phyloP scores from a whole-genome alignment of 2,888 invertebrate species.

The Aphidoletes aphidimyza region DNA sequence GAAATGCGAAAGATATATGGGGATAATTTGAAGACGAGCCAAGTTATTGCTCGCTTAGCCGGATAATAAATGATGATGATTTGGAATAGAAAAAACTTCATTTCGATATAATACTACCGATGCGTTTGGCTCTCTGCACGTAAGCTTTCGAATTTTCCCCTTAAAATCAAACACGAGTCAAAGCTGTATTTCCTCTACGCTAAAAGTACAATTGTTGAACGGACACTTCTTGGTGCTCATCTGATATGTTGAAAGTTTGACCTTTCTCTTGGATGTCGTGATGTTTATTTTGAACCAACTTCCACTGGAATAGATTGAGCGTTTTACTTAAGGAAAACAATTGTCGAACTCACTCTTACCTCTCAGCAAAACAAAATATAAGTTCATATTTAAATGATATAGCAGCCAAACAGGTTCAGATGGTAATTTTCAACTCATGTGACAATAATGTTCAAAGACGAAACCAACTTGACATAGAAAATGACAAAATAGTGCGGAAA shows the following conservation, averaged over 20 bases:
- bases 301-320: too few species aligned
- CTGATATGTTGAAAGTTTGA: conserved; percentile 3
- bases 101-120: conserved; percentile 5
- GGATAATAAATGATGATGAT: conserved; percentile 20
- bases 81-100: not conserved
- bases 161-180: not conserved
- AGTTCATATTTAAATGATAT: not conserved
- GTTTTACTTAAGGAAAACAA: too few species aligned
- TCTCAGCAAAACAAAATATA: too few species aligned
- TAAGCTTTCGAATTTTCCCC: not conserved
- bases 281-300: too few species aligned
- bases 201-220: too few species aligned
- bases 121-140: not conserved
- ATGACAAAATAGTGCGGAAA: conserved; percentile 27
- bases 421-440: conserved; percentile 36
- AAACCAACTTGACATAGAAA: conserved; percentile 37
- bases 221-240: not conserved
- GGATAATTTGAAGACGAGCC: not conserved
- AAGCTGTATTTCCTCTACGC: too few species aligned
- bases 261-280: too few species aligned
- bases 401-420: not conserved
- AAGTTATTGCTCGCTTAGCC: conserved; percentile 25
- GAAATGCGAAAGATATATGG: conserved; percentile 31
- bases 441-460: conserved; percentile 32
- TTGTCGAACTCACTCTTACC: too few species aligned